phyloP scores from a whole-genome alignment of 2,113 vertebrate genomes.

The Tragelaphus scriptus region DNA sequence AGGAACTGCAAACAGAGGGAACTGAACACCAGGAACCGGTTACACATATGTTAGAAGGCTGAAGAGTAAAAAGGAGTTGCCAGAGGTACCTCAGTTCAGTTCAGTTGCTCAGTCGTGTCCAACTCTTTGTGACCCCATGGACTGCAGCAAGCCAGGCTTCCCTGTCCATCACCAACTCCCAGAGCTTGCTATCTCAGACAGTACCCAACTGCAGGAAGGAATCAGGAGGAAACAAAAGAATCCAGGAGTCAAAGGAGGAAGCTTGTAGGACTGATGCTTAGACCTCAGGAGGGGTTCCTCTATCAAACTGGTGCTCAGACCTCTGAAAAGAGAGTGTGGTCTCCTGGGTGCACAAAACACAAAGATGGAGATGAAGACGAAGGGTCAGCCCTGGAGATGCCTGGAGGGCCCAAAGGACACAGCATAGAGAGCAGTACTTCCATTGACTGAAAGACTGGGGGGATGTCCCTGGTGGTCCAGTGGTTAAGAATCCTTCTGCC shows the following conservation, averaged over 20 bases:
- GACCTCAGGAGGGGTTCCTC: not conserved
- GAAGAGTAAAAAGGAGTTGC: not conserved
- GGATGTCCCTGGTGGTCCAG: not conserved
- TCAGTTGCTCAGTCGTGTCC: not conserved
- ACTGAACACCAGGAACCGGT: not conserved
- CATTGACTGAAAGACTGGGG: not conserved
- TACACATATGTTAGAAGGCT: not conserved
- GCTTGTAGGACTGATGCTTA: not conserved
- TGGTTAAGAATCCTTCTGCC: not conserved
- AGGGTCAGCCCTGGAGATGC: not conserved
- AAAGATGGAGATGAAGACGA: not conserved
- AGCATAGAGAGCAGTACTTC: not conserved
- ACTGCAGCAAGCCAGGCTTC: not conserved
- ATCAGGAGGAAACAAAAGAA: not conserved
- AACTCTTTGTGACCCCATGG: not conserved
- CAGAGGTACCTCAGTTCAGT: not conserved
- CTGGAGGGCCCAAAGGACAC: not conserved
- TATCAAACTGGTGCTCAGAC: not conserved
- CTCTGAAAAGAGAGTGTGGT: not conserved
- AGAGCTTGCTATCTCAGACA: not conserved
- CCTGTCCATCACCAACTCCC: not conserved
- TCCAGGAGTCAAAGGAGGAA: not conserved
- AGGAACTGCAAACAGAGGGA: not conserved
- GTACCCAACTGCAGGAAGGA: not conserved
- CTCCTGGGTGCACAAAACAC: rapidly evolving